phyloP scores from a whole-genome alignment of 2,888 invertebrate species.

The Hyposoter dolosus region DNA sequence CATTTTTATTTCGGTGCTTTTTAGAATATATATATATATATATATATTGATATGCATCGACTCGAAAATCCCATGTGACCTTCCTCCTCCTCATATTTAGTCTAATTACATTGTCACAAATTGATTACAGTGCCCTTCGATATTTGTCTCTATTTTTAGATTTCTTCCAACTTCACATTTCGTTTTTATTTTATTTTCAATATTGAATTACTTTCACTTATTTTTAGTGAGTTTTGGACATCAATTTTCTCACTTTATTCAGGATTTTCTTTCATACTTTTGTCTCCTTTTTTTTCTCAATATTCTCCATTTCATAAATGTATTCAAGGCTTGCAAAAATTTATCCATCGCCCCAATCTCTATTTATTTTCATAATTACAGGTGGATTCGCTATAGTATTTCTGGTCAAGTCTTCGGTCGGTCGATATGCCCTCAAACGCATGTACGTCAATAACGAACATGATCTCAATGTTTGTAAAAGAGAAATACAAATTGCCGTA shows the following conservation, averaged over 20 bases:
- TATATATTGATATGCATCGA: background rate
- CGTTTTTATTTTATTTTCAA: background rate
- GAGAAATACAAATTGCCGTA: slow-evolving; percentile 96
- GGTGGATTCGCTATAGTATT: slow-evolving; percentile 98
- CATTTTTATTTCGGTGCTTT: background rate
- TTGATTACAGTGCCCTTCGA: background rate
- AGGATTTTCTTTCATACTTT: background rate
- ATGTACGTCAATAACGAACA: slow-evolving; percentile 97
- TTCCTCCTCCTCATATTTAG: slow-evolving; percentile 6
- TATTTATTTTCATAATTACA: slow-evolving; percentile 81
- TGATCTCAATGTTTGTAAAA: slow-evolving; percentile 94
- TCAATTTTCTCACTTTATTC: background rate
- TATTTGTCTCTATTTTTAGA: background rate
- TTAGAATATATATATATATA: background rate
- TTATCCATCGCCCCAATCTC: background rate
- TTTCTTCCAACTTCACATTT: background rate
- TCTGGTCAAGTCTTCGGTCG: slow-evolving; percentile 90
- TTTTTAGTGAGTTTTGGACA: background rate
- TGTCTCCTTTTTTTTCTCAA: background rate
- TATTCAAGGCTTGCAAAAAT: background rate
- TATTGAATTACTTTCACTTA: background rate
- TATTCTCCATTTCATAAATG: too few species aligned
- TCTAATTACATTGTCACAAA: slow-evolving; percentile 8
- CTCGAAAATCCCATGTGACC: slow-evolving; percentile 3
- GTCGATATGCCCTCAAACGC: slow-evolving; percentile 94